Conservation (phyloP, 2,797 vertebrate species). For the Catharus ustulatus region DNA sequence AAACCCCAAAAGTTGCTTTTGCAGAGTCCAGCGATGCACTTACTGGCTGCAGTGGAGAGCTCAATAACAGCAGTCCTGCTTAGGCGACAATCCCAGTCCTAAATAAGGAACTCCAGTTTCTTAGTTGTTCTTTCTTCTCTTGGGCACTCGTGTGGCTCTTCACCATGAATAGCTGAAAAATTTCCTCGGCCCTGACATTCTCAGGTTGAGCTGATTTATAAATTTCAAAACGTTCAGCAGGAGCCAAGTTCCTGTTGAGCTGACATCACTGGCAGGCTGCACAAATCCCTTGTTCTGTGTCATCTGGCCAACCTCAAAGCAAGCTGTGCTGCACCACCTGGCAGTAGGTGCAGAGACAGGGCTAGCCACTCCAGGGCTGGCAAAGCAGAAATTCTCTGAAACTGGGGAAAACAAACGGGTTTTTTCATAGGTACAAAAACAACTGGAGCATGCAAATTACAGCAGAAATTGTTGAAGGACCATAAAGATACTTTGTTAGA, state of each 20-base stretch:
- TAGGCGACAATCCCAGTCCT: neutral
- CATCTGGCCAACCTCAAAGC: neutral
- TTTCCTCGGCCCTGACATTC: neutral
- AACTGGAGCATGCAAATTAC: neutral
- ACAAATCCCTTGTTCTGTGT: neutral
- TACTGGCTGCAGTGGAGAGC: rapidly evolving
- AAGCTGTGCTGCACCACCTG: neutral
- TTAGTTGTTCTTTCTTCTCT: neutral
- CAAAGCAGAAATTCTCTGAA: neutral
- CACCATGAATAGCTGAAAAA: neutral
- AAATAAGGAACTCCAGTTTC: neutral
- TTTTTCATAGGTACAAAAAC: neutral
- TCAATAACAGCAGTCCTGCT: no score
- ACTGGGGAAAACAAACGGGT: neutral
- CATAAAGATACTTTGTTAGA: neutral
- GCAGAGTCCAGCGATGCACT: rapidly evolving
- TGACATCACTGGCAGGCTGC: neutral
- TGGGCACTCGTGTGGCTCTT: neutral
- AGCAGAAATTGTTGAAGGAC: neutral
- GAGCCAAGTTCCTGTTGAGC: neutral
- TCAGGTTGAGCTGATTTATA: neutral
- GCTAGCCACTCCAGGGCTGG: rapidly evolving
- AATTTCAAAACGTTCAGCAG: neutral
- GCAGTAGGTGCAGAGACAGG: neutral
- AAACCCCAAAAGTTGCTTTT: neutral